A percentile compares a stretch with the other conserved stretches of the same genome.
phyloP scores from a whole-genome alignment of 1,140 invertebrate genomes.

The Notospermus geniculatus region DNA sequence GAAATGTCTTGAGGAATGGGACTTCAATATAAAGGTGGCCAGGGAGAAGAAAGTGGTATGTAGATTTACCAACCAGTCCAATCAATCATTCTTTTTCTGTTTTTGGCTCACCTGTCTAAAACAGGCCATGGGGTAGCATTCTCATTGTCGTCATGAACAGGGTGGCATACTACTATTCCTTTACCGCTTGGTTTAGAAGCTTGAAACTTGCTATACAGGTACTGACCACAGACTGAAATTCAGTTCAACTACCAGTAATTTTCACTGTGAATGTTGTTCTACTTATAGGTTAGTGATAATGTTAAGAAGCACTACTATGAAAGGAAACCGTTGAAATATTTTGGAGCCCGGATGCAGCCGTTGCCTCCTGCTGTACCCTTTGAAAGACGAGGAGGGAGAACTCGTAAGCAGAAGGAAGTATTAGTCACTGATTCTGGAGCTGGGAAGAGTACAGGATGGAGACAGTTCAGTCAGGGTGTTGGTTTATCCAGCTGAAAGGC shows the following conservation, averaged over 20 bases:
- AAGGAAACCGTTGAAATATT: conserved; percentile 35
- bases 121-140: too few relatives aligned
- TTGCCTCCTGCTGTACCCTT: conserved; percentile 32
- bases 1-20: conserved; percentile 42
- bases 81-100: too few relatives aligned
- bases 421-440: conserved; percentile 10
- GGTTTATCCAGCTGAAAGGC: too few relatives aligned
- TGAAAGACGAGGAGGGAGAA: conserved; percentile 19
- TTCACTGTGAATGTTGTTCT: too few relatives aligned
- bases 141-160: too few relatives aligned
- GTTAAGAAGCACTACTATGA: conserved; percentile 36
- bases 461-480: conserved; percentile 24
- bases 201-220: too few relatives aligned
- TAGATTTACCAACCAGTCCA: neutral
- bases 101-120: too few relatives aligned
- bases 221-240: too few relatives aligned
- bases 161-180: too few relatives aligned
- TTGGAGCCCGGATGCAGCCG: conserved; percentile 34
- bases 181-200: too few relatives aligned
- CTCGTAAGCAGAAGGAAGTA: conserved; percentile 11
- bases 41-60: conserved; percentile 42
- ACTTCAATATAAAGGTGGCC: conserved; percentile 42
- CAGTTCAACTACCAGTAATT: too few relatives aligned
- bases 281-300: conserved; percentile 36
- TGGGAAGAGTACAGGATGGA: conserved; percentile 31